Base-by-base conservation (phyloP, 2,797 vertebrate species). In the Bryconaethiops microstoma region DNA sequence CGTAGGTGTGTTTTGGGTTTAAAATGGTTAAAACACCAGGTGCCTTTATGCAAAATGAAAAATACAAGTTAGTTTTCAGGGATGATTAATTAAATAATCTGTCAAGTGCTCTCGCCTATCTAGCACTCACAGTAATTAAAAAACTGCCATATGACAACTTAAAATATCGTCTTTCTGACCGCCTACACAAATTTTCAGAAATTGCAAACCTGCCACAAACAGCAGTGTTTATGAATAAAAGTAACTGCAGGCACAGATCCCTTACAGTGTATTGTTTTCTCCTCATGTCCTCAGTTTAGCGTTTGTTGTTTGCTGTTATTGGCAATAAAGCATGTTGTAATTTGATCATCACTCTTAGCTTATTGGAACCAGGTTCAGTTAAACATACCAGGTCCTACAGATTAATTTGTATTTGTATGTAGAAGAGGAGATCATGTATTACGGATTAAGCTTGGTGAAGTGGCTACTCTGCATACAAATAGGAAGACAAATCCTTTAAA, bases 111-210 rank as follows among this genome's bases (percentile, higher is more conserved):
- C 13, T 50, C 25, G 45, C 21, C 25, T 25, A 14, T 50, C 21
- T 71, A 29, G 5, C 45, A 71, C 48, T 57, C 35, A 55, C 1
- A 9, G 52, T 13, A 54, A 35, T 19, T 70, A 39, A 55, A 55
- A 29, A 35, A 0, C 50, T 25, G 65, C 65, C 65, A n/a, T 12
- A 72, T 40, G 25, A 39, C 8, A 7, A n/a, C 25, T 72, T 45
- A 16, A 29, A 50, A 71, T 23, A 16, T 54, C 4, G n/a, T 16
- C 6, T 55, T 54, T 72, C 29, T 72, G 50, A 23, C 29, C 52
- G 57, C 70, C 70, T 19, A 74, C 71, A 42, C 70, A 73, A 10
- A 48, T 57, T 72, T 70, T 55, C 13, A n/a, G 54, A 14, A 39
- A 73, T 12, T 40, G 29, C 1, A 7, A 21, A 4, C 3, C 9